phyloP scores from a whole-genome alignment of 2,797 vertebrate genomes.

The Poliocrania exsul region DNA sequence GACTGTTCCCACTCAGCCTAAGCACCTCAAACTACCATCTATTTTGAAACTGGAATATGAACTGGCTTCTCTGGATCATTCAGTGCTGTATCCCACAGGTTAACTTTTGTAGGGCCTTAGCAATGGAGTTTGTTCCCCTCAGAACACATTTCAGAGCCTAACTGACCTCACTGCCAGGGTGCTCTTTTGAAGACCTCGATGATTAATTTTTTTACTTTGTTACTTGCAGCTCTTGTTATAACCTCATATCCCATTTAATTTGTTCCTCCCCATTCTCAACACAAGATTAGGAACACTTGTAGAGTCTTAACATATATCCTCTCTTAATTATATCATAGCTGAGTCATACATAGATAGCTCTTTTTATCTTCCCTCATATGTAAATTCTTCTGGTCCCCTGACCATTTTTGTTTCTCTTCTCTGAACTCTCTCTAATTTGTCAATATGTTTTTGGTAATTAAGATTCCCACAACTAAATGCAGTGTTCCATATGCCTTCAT shows the following conservation, averaged over 20 bases:
- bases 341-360: background rate
- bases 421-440: constrained; percentile 62
- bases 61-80: background rate
- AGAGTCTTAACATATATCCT: background rate
- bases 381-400: constrained; percentile 57
- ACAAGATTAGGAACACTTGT: constrained; percentile 20
- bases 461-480: background rate
- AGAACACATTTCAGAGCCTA: background rate
- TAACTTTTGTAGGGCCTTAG: background rate
- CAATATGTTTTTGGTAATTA: constrained; percentile 69
- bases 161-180: background rate
- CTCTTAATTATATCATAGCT: constrained; percentile 26
- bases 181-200: background rate
- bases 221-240: background rate
- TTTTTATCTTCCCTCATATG: constrained; percentile 52
- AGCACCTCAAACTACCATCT: background rate
- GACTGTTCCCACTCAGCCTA: background rate
- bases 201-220: background rate
- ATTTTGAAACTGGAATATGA: background rate
- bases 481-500: background rate
- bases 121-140: background rate
- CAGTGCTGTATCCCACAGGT: background rate
- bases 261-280: background rate
- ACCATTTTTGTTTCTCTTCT: constrained; percentile 57
- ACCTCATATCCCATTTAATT: constrained; percentile 1